Conservation (phyloP, 2,888 invertebrate species). For the Athalia rosae region DNA sequence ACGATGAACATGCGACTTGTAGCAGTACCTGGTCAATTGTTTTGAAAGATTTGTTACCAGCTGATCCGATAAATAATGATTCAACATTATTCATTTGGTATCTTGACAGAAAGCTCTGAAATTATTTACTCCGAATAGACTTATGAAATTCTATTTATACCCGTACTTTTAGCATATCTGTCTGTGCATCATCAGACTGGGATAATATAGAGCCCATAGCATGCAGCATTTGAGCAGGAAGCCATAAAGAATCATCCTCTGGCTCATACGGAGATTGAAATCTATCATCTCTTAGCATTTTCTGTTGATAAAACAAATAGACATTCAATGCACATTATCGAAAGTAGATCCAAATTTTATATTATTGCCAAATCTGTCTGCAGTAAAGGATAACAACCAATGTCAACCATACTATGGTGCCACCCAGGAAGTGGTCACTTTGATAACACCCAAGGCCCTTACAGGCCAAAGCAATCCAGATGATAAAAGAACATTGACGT, state of each 20-base stretch:
- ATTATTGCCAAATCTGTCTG: neutral
- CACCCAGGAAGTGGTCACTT: conserved; percentile 40
- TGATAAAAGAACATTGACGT: neutral
- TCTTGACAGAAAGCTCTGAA: too few species aligned
- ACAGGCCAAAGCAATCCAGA: neutral
- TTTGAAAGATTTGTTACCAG: neutral
- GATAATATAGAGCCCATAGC: conserved; percentile 88
- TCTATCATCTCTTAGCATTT: conserved; percentile 92
- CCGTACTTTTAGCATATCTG: conserved; percentile 81
- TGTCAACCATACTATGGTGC: neutral
- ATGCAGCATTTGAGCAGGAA: conserved; percentile 92
- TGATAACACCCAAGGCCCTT: neutral
- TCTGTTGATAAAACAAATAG: conserved; percentile 75
- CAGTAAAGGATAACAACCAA: too few species aligned
- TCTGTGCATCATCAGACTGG: conserved; percentile 90
- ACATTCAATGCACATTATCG: neutral
- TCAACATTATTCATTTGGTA: too few species aligned
- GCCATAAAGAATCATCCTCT: conserved; percentile 94
- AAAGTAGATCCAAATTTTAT: neutral
- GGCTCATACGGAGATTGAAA: conserved; percentile 93
- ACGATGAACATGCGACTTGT: conserved; percentile 90
- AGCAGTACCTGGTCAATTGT: conserved; percentile 80
- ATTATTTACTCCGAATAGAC: neutral
- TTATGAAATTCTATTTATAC: conserved; percentile 50
- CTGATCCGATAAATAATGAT: too few species aligned